Percentiles rank a stretch among this genome's conserved stretches.
These are phyloP conservation scores for Callosobruchus maculatus DNA, from an alignment of 2,888 invertebrate species.

Conservation along the genomic window DNA sequence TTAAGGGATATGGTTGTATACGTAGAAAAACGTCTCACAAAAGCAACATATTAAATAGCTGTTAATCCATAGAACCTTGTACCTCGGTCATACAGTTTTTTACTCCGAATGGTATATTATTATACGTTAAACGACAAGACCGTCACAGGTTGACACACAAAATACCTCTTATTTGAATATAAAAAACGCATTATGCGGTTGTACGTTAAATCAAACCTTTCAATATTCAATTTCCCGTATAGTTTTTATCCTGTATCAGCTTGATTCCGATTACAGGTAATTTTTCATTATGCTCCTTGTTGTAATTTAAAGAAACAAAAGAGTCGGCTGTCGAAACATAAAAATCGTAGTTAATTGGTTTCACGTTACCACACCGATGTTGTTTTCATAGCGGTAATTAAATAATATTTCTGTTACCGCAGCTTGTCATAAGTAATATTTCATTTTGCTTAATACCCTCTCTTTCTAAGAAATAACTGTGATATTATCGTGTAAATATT, in stretches of 20 bases:
- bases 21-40: too few species aligned
- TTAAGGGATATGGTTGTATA: too few species aligned
- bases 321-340: background rate
- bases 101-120: too few species aligned
- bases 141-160: background rate
- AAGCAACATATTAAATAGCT: too few species aligned
- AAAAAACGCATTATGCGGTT: background rate
- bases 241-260: background rate
- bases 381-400: background rate
- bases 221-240: background rate
- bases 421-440: background rate
- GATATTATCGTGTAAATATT: background rate
- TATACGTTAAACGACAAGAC: background rate
- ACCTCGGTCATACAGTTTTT: too few species aligned
- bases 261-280: background rate
- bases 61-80: too few species aligned
- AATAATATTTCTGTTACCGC: background rate
- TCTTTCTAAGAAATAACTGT: background rate
- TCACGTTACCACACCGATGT: background rate
- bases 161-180: background rate
- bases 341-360: background rate
- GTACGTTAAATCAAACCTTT: background rate
- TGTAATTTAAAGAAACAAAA: background rate
- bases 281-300: background rate
- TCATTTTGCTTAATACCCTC: background rate